These are phyloP conservation scores for Sogatella furcifera DNA, from an alignment of 1,140 invertebrate species.

Conservation along the genomic window DNA sequence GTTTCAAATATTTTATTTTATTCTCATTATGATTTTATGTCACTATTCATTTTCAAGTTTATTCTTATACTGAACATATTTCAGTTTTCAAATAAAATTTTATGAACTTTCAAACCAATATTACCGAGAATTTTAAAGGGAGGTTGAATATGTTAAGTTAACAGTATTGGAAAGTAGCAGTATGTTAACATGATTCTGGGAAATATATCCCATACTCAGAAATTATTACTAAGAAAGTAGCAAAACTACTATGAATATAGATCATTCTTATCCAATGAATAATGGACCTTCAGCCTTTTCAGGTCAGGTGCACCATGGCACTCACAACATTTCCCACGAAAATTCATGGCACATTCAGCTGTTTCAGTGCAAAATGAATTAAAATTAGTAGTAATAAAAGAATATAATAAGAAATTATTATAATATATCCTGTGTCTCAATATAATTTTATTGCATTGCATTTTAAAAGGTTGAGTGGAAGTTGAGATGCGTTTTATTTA, in stretches of 20 bases:
- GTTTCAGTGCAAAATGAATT: background rate
- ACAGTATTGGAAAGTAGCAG: background rate
- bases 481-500: background rate
- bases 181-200: background rate
- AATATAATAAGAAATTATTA: background rate
- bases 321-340: background rate
- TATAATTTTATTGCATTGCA: background rate
- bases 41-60: background rate
- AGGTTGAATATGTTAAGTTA: background rate
- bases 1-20: background rate
- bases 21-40: background rate
- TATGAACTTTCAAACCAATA: background rate
- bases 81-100: background rate
- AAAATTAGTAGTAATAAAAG: background rate
- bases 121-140: background rate
- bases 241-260: background rate
- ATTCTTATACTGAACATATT: background rate
- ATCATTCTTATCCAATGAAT: background rate
- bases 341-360: background rate
- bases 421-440: background rate
- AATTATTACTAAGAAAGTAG: background rate
- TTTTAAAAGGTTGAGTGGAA: background rate
- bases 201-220: background rate
- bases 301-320: background rate
- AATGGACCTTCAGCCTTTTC: conserved; percentile 1